Conservation (phyloP, 2,797 vertebrate genomes). For the Pseudotriccus pelzelni region DNA sequence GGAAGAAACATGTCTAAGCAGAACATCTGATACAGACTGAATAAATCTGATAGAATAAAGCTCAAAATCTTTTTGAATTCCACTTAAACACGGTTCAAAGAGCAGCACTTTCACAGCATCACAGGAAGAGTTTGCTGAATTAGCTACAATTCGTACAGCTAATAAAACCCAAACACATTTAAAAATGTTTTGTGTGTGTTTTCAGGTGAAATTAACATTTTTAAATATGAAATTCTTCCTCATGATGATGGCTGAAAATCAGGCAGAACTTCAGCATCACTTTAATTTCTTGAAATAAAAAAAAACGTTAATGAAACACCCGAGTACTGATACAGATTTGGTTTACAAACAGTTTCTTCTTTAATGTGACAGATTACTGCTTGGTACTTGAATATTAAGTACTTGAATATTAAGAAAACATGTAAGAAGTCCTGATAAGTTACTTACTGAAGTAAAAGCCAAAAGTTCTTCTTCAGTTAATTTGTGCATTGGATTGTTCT, state of each 20-base stretch:
- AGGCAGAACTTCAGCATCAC: not conserved
- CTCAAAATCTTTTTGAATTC: not conserved
- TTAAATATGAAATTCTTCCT: not conserved
- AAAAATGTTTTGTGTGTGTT: not conserved
- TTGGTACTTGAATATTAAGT: not conserved
- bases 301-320: not conserved
- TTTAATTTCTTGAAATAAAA: not conserved
- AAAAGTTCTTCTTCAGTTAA: conserved; percentile 92
- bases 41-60: not conserved
- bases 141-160: not conserved
- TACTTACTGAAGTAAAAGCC: conserved; percentile 93
- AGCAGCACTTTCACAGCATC: not conserved
- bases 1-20: not conserved
- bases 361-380: not conserved
- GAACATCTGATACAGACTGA: not conserved
- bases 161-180: not conserved
- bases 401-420: not conserved
- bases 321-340: not conserved
- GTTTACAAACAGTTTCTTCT: not conserved
- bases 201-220: not conserved
- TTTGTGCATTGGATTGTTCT: conserved; percentile 93
- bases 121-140: not conserved
- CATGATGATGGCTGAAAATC: not conserved
- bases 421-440: not conserved
- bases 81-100: not conserved